Conservation (phyloP, 2,888 invertebrate species). For the Ctenicera cuprea region DNA sequence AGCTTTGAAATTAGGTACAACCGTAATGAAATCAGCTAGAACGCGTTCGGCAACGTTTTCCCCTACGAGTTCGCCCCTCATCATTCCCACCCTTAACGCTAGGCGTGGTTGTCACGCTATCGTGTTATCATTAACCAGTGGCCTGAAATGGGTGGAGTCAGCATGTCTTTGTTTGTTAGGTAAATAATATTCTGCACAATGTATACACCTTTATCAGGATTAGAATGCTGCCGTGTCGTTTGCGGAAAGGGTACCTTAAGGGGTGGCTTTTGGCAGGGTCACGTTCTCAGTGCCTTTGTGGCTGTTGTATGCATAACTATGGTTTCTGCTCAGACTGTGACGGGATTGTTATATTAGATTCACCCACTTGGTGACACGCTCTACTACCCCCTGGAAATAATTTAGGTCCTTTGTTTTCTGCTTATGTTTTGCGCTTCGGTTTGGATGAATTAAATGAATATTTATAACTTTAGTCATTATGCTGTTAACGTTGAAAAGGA, state of each 20-base stretch:
- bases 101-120: slow-evolving; percentile 64
- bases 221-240: slow-evolving; percentile 70
- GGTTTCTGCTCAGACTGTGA: slow-evolving; percentile 70
- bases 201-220: slow-evolving; percentile 76
- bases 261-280: slow-evolving; percentile 50
- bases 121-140: slow-evolving; percentile 72
- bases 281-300: slow-evolving; percentile 65
- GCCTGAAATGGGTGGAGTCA: slow-evolving; percentile 71
- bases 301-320: slow-evolving; percentile 70
- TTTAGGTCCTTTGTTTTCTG: slow-evolving; percentile 66
- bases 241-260: slow-evolving; percentile 69
- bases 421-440: slow-evolving; percentile 58
- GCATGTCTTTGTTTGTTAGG: slow-evolving; percentile 76
- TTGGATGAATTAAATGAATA: slow-evolving; percentile 53
- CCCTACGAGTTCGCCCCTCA: slow-evolving; percentile 49
- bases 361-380: slow-evolving; percentile 68
- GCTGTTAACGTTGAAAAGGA: slow-evolving; percentile 38
- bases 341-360: slow-evolving; percentile 69
- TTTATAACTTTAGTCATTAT: slow-evolving; percentile 48
- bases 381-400: slow-evolving; percentile 68
- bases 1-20: slow-evolving; percentile 42
- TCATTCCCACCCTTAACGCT: slow-evolving; percentile 57
- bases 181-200: slow-evolving; percentile 85
- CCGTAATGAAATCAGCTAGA: slow-evolving; percentile 47
- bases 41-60: slow-evolving; percentile 40